Conservation (phyloP, 1,140 invertebrate genomes). For the Rhyacophila brunnea region DNA sequence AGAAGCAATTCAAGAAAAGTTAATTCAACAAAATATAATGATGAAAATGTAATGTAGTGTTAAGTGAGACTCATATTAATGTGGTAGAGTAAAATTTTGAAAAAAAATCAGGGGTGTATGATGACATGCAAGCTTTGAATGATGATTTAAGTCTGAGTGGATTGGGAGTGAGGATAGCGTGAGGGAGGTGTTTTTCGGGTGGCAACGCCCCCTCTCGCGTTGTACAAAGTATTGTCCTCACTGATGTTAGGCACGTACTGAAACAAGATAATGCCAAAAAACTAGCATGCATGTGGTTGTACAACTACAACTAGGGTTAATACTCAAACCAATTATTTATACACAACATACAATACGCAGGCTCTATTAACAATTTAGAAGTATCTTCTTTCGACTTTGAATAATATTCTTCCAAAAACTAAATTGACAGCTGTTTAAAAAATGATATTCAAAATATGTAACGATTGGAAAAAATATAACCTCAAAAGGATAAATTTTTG, state of each 20-base stretch:
- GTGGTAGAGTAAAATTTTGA: no score
- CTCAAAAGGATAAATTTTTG: no score
- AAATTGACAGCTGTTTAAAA: no score
- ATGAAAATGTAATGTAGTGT: no score
- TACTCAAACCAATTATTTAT: not conserved
- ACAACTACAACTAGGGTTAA: not conserved
- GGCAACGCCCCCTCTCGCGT: slow-evolving; percentile 6
- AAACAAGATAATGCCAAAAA: slow-evolving; percentile 25
- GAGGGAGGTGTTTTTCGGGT: slow-evolving; percentile 1
- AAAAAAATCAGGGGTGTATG: no score
- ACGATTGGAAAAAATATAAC: no score
- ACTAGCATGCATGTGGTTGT: slow-evolving; percentile 10
- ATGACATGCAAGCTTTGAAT: not conserved
- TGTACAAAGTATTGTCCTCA: slow-evolving; percentile 9
- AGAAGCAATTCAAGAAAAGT: no score
- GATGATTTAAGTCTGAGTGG: not conserved
- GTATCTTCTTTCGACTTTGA: no score
- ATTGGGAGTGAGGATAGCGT: not conserved
- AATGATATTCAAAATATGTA: no score
- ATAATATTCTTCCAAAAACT: no score
- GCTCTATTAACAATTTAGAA: not conserved
- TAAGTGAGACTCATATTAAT: no score
- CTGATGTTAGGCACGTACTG: slow-evolving; percentile 13
- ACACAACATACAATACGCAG: not conserved
- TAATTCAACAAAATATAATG: no score